Evolutionary conservation across 2,888 invertebrate species (phyloP), one percentile per base, ranked within the genome.

Genomic region (Spilarctia lutea): DNA sequence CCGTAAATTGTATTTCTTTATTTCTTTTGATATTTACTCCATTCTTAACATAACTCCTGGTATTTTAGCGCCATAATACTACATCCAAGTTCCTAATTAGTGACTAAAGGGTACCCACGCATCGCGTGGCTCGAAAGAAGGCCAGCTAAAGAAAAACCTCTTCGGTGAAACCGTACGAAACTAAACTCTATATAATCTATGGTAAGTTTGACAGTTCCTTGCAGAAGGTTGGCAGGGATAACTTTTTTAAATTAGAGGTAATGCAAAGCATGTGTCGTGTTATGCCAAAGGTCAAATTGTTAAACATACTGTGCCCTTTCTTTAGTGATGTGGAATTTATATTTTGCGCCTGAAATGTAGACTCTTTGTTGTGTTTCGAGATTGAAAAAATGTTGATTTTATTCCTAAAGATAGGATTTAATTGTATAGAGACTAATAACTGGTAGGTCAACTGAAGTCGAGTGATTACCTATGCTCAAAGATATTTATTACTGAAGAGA

Each of bases 201-300:
- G 75, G 70, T 79, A 86, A 75, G 83, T 80, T 79, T 81, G 81
- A 84, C 79, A 83, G 73, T 80, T 82, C 73, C 56, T 74, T 77
- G 78, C 60, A 56, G 75, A 73, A 72, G 39, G 75, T 70, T 79
- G 73, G 77, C 71, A 80, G 18, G 69, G 75, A 84, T 81, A 85
- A 48, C 68, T 60, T 79, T 86, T 91, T 89, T 81, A 83, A 87
- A 84, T 82, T 79, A 81, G 79, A 80, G 75, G 75, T 79, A 42
- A 78, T 71, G 79, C 83, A 81, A 86, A 85, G 85, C 80, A 81
- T 83, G 80, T 90, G 81, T 88, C 93, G 93, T 93, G 93, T 91
- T 86, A 92, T 90, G 92, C 87, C 92, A 93, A 91, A 92, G 93
- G 92, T 93, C 91, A 87, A 79, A 83, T 81, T 79, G 80, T 83